Base-by-base conservation (phyloP, 2,113 vertebrate genomes). In the Varanus salvator region DNA sequence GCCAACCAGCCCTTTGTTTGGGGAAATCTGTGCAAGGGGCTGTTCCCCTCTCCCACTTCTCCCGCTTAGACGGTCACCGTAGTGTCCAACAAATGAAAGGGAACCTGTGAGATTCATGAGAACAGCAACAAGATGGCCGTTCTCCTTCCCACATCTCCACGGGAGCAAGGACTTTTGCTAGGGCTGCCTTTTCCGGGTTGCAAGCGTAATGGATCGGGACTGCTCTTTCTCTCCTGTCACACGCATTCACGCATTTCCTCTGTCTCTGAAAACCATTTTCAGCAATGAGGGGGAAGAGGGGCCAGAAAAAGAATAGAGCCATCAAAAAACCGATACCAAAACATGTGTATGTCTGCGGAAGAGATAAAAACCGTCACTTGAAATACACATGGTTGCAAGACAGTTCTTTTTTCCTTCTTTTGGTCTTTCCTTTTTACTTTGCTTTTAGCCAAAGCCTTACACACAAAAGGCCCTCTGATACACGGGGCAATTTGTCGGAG, bases 291-390 rank as follows among this genome's bases (percentile, higher is more conserved):
- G 72, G 19, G 60, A 64, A 72, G 69, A 82, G 75, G 9, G 27
- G 31, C 1, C 14, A 31, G 66, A 85, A 82, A 78, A 60, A 34
- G 69, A 34, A 3, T 78, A 88, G 27, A 54, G 31, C 14, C n/a
- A 84, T 0, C n/a, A 64, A 3, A 66, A 3, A 29, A 1, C 44
- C 1, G 6, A 8, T 68, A 84, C 71, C 7, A 1, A 0, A 31
- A 57, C 74, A 78, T 90, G 76, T 86, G 78, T 57, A 34, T 17
- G 2, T 3, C 64, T 72, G 19, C 31, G 71, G n/a, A 90, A 69
- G 9, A 11, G 48, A 34, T 66, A 68, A 66, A 11, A 57, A 12
- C 27, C 21, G 90, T 44, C 80, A 0, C 27, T 81, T 86, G 69
- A 71, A 71, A 77, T n/a, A 6, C 31, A 75, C n/a, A 38, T 21